Conservation (phyloP, 2,113 vertebrate genomes). For the Pygoscelis adeliae region DNA sequence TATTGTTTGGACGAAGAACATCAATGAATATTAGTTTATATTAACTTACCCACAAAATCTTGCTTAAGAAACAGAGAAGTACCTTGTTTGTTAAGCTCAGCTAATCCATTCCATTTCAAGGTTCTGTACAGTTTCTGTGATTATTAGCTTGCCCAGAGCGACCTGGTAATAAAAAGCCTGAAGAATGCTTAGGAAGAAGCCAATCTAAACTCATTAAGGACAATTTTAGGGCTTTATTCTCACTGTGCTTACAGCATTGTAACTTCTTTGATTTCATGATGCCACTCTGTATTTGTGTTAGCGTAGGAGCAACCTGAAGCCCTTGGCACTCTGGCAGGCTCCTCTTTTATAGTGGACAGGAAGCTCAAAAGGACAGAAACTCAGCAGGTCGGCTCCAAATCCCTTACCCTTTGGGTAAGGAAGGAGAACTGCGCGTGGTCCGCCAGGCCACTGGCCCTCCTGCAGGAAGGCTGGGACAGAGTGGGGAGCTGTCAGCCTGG, state of each 20-base stretch:
- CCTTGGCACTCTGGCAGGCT: accelerated
- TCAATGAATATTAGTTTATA: not conserved
- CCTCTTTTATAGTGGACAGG: not conserved
- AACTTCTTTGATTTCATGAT: not conserved
- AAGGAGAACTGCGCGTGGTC: not conserved
- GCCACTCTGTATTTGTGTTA: not conserved
- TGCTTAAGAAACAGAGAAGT: not conserved
- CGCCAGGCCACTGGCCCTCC: not conserved
- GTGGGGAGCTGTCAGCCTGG: not conserved
- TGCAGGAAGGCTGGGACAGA: not conserved
- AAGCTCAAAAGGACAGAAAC: not conserved
- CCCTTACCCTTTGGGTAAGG: not conserved
- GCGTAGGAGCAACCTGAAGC: accelerated
- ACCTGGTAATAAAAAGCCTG: not conserved
- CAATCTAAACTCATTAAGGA: not conserved
- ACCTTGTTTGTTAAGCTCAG: not conserved
- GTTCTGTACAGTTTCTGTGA: not conserved
- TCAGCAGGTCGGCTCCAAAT: not conserved
- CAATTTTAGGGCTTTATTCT: not conserved
- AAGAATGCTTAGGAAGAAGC: not conserved
- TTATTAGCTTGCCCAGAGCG: not conserved
- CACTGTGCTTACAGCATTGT: not conserved
- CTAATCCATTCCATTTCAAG: not conserved
- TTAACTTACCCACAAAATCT: not conserved
- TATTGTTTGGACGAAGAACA: not conserved